These are phyloP conservation scores for Papilio elwesi DNA, from an alignment of 2,888 invertebrate species.

Conservation along the genomic window DNA sequence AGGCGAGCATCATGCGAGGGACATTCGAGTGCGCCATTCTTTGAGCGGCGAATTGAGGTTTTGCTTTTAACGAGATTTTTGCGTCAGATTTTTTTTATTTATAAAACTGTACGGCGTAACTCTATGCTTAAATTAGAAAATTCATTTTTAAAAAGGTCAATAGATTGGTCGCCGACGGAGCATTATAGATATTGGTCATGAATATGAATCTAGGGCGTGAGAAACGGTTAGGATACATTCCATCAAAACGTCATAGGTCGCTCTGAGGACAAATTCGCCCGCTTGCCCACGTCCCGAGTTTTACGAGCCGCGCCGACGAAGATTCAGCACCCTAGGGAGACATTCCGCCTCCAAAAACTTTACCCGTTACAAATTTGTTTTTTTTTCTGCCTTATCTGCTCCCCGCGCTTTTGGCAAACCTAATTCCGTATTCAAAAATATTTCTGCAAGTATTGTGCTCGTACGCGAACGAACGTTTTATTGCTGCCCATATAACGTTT, in stretches of 20 bases:
- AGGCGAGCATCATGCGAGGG: constrained; percentile 76
- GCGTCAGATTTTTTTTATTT: constrained; percentile 45
- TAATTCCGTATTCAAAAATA: constrained; percentile 85
- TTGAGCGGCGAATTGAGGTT: constrained; percentile 53
- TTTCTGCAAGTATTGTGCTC: constrained; percentile 83
- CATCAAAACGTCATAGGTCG: constrained; percentile 84
- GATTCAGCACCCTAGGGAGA: constrained; percentile 84
- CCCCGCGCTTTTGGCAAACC: constrained; percentile 83
- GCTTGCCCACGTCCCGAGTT: constrained; percentile 83
- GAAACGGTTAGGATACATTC: constrained; percentile 80
- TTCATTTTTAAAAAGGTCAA: constrained; percentile 33
- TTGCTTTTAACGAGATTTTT: constrained; percentile 64
- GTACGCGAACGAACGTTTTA: constrained; percentile 81
- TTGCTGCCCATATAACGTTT: constrained; percentile 83
- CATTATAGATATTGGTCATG: constrained; percentile 73
- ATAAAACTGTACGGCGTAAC: neutral
- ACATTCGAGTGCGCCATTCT: constrained; percentile 61
- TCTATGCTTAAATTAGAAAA: constrained; percentile 1
- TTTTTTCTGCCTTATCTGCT: constrained; percentile 83
- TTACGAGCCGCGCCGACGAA: constrained; percentile 83
- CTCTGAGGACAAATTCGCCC: constrained; percentile 83
- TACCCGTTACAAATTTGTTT: constrained; percentile 85
- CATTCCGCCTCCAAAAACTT: constrained; percentile 84
- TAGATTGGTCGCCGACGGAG: constrained; percentile 52
- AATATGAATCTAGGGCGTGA: constrained; percentile 81